Conservation (phyloP, 2,888 invertebrate species). For the Perithous albicinctus region DNA sequence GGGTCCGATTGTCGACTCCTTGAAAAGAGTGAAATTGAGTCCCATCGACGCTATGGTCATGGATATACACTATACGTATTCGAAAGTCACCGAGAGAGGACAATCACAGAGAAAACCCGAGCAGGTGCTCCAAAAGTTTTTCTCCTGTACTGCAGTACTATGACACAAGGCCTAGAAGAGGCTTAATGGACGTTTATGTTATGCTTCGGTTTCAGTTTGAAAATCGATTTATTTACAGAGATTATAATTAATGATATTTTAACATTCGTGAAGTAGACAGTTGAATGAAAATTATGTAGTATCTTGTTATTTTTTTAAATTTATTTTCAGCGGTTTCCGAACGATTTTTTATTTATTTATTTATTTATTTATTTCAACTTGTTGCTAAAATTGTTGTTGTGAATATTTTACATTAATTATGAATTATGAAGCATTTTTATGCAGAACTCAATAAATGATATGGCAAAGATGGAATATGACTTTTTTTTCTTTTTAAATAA, state of each 20-base stretch:
- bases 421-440: too few species aligned
- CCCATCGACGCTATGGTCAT: constrained; percentile 67
- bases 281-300: constrained; percentile 17
- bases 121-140: constrained; percentile 68
- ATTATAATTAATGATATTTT: constrained; percentile 53
- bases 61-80: constrained; percentile 27
- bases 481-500: too few species aligned
- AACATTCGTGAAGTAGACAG: not conserved
- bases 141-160: constrained; percentile 8
- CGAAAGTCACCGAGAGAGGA: constrained; percentile 52
- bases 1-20: constrained; percentile 81
- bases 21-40: constrained; percentile 84
- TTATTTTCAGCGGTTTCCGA: too few species aligned
- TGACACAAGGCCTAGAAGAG: not conserved
- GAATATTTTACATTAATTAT: too few species aligned
- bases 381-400: too few species aligned
- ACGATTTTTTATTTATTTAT: too few species aligned
- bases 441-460: too few species aligned
- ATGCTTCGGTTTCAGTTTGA: constrained; percentile 51
- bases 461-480: too few species aligned
- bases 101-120: constrained; percentile 46
- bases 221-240: constrained; percentile 57
- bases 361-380: too few species aligned
- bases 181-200: constrained; percentile 51
- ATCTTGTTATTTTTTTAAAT: too few species aligned